Percentiles rank a stretch among this genome's conserved stretches.
Conservation (phyloP, 2,888 invertebrate species). For the Rhaphigaster nebulosa region DNA sequence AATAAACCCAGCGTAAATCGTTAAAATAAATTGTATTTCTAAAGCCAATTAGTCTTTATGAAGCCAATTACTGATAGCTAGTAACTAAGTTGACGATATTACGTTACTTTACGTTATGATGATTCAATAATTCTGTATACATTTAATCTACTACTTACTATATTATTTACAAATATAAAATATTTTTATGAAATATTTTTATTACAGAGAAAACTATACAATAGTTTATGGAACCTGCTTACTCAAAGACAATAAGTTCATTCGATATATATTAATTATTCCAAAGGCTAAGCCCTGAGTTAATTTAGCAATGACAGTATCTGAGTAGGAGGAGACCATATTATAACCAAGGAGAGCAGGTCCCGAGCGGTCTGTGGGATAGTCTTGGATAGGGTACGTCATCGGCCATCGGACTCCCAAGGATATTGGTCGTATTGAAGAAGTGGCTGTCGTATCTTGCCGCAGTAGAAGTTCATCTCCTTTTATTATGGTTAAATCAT, state of each 20-base stretch:
- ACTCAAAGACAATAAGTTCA: background rate
- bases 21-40: no score
- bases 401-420: background rate
- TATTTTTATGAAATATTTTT: no score
- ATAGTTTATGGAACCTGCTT: background rate
- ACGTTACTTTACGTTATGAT: no score
- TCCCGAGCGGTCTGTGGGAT: constrained; percentile 35
- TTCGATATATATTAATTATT: background rate
- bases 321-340: constrained; percentile 8
- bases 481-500: no score
- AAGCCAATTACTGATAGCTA: no score
- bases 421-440: background rate
- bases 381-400: background rate
- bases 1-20: no score
- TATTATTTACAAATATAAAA: background rate
- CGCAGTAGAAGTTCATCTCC: no score
- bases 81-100: no score
- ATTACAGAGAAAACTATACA: background rate
- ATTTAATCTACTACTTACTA: no score
- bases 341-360: constrained; percentile 19
- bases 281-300: background rate
- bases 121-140: no score
- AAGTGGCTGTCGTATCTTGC: background rate
- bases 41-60: no score
- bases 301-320: constrained; percentile 1